These are phyloP conservation scores for Sphinx pinastri DNA, from an alignment of 2,888 invertebrate species.

Conservation along the genomic window DNA sequence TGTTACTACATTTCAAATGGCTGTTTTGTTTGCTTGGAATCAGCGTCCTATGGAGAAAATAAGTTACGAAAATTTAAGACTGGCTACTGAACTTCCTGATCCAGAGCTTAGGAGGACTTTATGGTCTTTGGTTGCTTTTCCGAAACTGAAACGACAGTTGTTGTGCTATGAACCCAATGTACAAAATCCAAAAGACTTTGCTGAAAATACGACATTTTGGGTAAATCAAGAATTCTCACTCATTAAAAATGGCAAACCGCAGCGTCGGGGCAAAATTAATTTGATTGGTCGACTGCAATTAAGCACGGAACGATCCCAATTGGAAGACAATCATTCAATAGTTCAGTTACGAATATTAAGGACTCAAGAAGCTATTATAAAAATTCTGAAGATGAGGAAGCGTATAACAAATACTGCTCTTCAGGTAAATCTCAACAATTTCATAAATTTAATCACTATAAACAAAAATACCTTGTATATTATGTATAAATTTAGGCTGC, in stretches of 20 bases:
- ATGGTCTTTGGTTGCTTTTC: constrained; percentile 98
- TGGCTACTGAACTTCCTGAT: constrained; percentile 98
- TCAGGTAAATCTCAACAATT: constrained; percentile 82
- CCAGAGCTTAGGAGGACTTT: constrained; percentile 96
- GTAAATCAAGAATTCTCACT: constrained; percentile 98
- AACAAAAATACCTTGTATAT: no score
- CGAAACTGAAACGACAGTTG: constrained; percentile 97
- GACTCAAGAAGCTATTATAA: constrained; percentile 98
- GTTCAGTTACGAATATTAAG: constrained; percentile 97
- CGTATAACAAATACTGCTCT: constrained; percentile 96
- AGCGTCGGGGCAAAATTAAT: constrained; percentile 97
- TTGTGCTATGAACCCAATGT: constrained; percentile 91
- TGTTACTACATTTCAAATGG: constrained; percentile 99
- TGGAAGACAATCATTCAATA: constrained; percentile 99
- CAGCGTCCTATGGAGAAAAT: constrained; percentile 96
- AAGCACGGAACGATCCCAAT: constrained; percentile 96
- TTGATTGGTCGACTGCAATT: constrained; percentile 97
- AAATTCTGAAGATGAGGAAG: constrained; percentile 99
- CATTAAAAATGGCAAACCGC: constrained; percentile 97
- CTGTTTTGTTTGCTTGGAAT: constrained; percentile 99
- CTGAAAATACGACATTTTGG: constrained; percentile 96
- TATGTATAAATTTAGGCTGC: no score
- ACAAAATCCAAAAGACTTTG: constrained; percentile 96
- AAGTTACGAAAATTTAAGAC: constrained; percentile 97
- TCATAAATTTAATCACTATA: no score